phyloP scores from a whole-genome alignment of 2,888 invertebrate species.

The Rhabditoides inermis region DNA sequence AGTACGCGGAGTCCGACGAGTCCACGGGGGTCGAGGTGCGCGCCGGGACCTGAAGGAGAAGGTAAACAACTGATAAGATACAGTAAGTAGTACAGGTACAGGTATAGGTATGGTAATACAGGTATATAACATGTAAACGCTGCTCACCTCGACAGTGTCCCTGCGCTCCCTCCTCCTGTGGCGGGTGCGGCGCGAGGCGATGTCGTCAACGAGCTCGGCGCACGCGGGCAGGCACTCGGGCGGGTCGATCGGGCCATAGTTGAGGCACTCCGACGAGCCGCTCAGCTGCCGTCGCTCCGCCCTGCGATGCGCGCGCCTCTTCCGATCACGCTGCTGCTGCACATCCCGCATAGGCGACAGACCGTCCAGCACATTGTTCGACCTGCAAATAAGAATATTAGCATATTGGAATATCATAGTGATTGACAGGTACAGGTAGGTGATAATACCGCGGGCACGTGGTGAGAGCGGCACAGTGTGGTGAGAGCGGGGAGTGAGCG shows the following conservation, averaged over 20 bases:
- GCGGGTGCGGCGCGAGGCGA: not conserved
- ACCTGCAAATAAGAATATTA: no score
- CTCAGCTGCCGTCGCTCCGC: constrained; percentile 8
- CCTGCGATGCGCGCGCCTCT: not conserved
- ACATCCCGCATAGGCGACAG: no score
- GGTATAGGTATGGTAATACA: not conserved
- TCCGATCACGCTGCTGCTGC: no score
- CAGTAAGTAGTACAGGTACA: not conserved
- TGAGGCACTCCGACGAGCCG: constrained; percentile 31
- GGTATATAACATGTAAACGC: not conserved
- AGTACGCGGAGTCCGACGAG: constrained; percentile 14
- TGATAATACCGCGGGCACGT: no score
- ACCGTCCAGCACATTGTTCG: no score
- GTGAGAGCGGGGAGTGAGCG: no score
- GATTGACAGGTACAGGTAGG: no score
- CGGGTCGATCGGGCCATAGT: constrained; percentile 38
- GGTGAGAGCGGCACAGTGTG: no score
- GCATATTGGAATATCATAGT: no score
- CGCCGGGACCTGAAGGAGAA: not conserved
- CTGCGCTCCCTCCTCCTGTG: not conserved
- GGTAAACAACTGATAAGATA: no score
- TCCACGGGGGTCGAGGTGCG: not conserved
- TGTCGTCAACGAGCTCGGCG: constrained; percentile 8
- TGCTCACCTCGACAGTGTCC: not conserved
- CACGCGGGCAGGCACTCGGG: constrained; percentile 22